phyloP scores from a whole-genome alignment of 2,113 vertebrate species.

The Tauraco erythrolophus region DNA sequence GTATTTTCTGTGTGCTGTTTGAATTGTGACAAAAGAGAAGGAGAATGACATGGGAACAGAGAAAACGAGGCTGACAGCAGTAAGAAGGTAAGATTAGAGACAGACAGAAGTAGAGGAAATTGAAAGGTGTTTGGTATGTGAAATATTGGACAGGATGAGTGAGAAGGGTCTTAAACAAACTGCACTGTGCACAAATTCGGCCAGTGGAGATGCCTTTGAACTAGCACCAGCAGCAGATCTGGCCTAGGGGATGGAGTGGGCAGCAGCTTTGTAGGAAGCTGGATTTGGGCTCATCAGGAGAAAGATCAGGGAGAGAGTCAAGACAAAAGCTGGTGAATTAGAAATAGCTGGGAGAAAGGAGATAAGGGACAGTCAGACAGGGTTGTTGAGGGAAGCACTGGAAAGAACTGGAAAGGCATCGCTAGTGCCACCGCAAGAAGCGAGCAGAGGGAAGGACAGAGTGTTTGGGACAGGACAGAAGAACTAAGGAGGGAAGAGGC shows the following conservation, averaged over 20 bases:
- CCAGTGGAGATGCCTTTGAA: not conserved
- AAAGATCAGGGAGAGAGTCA: not conserved
- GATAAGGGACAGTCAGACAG: not conserved
- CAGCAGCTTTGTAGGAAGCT: not conserved
- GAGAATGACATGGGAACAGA: not conserved
- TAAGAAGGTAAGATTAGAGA: not conserved
- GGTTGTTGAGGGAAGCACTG: not conserved
- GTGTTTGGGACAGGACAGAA: not conserved
- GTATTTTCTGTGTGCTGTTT: not conserved
- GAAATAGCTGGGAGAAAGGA: not conserved
- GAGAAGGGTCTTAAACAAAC: not conserved
- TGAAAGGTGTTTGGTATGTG: not conserved
- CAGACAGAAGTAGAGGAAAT: not conserved
- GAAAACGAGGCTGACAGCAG: not conserved
- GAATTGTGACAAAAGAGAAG: not conserved
- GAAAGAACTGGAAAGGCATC: not conserved
- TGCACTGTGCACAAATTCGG: fast-evolving
- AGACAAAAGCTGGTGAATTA: not conserved
- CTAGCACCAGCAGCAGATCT: not conserved
- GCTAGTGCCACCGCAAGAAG: fast-evolving
- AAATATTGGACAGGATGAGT: not conserved
- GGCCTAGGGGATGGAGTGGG: not conserved
- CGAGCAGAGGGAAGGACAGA: fast-evolving
- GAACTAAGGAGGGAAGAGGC: not conserved
- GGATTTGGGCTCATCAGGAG: not conserved